Percentiles rank a stretch among this genome's conserved stretches.
Evolutionary conservation across 1,140 invertebrate genomes (phyloP).

Genomic region (Anadara kagoshimensis): DNA sequence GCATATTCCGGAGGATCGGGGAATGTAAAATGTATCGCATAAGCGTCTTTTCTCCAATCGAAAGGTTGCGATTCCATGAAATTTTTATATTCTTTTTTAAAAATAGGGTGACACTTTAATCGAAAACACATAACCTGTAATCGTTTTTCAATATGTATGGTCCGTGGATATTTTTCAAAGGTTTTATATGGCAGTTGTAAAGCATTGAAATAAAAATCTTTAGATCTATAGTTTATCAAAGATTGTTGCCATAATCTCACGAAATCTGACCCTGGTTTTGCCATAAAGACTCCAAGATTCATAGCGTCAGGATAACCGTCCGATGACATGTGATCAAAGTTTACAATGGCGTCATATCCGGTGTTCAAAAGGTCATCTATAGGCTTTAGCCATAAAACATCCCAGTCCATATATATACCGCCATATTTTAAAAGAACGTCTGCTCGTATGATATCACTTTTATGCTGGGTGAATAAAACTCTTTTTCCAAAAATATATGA

Average conservation of each 20-base stretch:
- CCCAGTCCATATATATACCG: conserved; percentile 68
- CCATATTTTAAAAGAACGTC: conserved; percentile 64
- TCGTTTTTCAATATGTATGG: conserved; percentile 51
- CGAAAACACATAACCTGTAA: conserved; percentile 62
- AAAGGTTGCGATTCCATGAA: conserved; percentile 50
- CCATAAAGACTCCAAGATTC: conserved; percentile 64
- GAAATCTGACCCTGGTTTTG: conserved; percentile 58
- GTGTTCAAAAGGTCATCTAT: conserved; percentile 45
- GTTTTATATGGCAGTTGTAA: conserved; percentile 62
- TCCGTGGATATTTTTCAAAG: conserved; percentile 58
- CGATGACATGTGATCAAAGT: conserved; percentile 57
- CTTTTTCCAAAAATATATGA: conserved; percentile 49
- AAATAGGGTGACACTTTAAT: conserved; percentile 63
- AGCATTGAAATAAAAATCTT: conserved; percentile 63
- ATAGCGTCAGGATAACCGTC: conserved; percentile 55
- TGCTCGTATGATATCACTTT: conserved; percentile 62
- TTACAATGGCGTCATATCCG: conserved; percentile 54
- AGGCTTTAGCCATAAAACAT: conserved; percentile 61
- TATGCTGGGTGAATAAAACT: conserved; percentile 57
- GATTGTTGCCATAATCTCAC: conserved; percentile 55
- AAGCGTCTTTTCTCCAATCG: conserved; percentile 58
- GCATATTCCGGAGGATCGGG: conserved; percentile 57
- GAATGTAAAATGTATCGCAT: conserved; percentile 63
- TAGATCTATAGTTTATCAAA: conserved; percentile 50
- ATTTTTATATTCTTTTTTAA: conserved; percentile 49